These are phyloP conservation scores for Hylaeus anthracinus DNA, from an alignment of 1,140 invertebrate species.

Conservation along the genomic window DNA sequence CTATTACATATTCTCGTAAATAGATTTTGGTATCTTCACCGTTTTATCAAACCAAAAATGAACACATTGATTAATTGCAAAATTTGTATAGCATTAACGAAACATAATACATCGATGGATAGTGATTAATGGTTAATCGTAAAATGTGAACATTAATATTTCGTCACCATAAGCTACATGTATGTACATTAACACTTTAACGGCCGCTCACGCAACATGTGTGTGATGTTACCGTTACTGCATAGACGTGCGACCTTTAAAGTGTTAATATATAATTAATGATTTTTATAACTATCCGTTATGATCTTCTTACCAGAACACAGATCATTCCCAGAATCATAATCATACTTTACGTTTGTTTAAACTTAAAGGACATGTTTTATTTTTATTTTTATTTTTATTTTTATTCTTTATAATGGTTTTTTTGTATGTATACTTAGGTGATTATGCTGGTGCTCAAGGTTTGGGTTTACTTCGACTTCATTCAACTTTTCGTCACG, in stretches of 20 bases:
- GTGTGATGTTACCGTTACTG: too few species aligned
- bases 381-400: too few species aligned
- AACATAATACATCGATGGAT: not conserved
- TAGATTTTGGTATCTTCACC: not conserved
- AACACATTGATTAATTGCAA: not conserved
- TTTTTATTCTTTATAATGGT: not conserved
- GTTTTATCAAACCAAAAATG: not conserved
- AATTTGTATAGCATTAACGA: not conserved
- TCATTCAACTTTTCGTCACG: constrained; percentile 99
- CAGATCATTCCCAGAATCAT: constrained; percentile 43
- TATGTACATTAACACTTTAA: not conserved
- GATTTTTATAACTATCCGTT: constrained; percentile 2
- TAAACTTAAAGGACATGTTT: not conserved
- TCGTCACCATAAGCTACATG: not conserved
- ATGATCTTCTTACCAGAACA: constrained; percentile 40
- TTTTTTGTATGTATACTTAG: constrained; percentile 79
- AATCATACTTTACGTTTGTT: constrained; percentile 29
- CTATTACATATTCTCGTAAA: not conserved
- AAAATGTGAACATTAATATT: not conserved
- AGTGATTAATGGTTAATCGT: not conserved
- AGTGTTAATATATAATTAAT: not conserved
- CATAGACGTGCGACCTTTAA: too few species aligned
- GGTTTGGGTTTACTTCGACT: constrained; percentile 95
- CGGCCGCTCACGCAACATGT: too few species aligned
- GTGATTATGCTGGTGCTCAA: constrained; percentile 93